Percentiles rank a stretch among this genome's conserved stretches.
These are phyloP conservation scores for Drosophila tropicalis DNA, from an alignment of 1,140 invertebrate species.

Conservation along the genomic window DNA sequence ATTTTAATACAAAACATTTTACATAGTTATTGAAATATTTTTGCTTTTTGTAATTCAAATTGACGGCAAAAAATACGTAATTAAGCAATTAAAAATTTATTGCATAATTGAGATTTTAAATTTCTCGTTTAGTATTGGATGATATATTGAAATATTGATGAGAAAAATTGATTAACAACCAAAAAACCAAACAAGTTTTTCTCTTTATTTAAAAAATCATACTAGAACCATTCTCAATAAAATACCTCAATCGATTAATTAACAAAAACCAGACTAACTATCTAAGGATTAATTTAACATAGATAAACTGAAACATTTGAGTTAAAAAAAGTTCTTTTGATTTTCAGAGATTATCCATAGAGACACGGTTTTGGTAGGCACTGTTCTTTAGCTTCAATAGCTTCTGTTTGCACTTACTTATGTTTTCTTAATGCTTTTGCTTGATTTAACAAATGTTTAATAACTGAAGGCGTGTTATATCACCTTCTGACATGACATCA, in stretches of 20 bases:
- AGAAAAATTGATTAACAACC: too few species aligned
- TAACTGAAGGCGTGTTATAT: conserved; percentile 78
- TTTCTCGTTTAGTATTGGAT: background rate
- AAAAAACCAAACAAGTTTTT: too few species aligned
- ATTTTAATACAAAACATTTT: conserved; percentile 14
- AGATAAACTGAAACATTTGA: too few species aligned
- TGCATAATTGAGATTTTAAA: background rate
- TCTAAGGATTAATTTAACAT: too few species aligned
- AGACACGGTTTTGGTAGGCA: too few species aligned
- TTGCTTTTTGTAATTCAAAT: background rate
- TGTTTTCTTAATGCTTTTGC: background rate
- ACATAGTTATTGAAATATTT: background rate
- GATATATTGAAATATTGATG: background rate
- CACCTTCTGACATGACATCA: conserved; percentile 78
- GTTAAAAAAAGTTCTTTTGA: too few species aligned
- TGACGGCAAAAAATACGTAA: background rate
- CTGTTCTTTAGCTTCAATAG: background rate
- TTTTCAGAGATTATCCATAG: too few species aligned
- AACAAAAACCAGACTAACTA: too few species aligned
- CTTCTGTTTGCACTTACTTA: conserved; percentile 7
- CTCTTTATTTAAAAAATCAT: too few species aligned
- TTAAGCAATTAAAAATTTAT: background rate
- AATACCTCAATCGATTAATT: too few species aligned
- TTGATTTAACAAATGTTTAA: conserved; percentile 44
- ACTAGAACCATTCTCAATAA: too few species aligned